phyloP scores from a whole-genome alignment of 2,888 invertebrate species.

The Aphodius granarius region DNA sequence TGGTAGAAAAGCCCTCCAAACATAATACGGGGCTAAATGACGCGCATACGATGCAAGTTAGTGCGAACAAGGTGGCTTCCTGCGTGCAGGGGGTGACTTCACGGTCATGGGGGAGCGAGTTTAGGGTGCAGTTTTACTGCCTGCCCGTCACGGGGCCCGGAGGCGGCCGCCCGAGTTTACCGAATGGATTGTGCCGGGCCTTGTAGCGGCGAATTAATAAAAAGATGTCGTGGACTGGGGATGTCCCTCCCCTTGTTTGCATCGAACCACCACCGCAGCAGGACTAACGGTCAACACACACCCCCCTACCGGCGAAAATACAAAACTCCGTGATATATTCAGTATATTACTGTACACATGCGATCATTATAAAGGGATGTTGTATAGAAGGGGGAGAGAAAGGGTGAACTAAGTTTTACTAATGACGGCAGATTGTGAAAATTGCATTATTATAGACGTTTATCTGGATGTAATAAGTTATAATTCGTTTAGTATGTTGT shows the following conservation, averaged over 20 bases:
- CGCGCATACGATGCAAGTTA: constrained; percentile 35
- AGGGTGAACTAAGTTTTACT: not conserved
- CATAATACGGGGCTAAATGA: constrained; percentile 29
- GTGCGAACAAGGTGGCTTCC: constrained; percentile 34
- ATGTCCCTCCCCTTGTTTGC: constrained; percentile 38
- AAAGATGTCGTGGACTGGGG: constrained; percentile 35
- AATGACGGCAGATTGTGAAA: not conserved
- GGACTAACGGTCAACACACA: constrained; percentile 1
- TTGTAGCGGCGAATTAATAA: constrained; percentile 38
- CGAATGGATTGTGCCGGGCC: constrained; percentile 10
- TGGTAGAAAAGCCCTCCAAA: not conserved
- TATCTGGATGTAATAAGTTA: not conserved
- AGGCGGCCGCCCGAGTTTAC: constrained; percentile 30
- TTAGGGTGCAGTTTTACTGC: constrained; percentile 1
- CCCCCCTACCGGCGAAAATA: not conserved
- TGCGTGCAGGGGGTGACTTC: not conserved
- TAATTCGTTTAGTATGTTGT: no score
- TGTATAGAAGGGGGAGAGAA: not conserved
- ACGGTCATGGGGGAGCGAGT: not conserved
- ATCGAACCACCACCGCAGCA: constrained; percentile 34
- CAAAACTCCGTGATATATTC: not conserved
- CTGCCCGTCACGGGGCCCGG: not conserved
- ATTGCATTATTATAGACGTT: constrained; percentile 2
- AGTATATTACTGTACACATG: not conserved
- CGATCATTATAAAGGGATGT: not conserved